Evolutionary conservation across 2,113 vertebrate species (phyloP), one percentile per base, ranked within the genome.

Genomic region (Gadus macrocephalus): DNA sequence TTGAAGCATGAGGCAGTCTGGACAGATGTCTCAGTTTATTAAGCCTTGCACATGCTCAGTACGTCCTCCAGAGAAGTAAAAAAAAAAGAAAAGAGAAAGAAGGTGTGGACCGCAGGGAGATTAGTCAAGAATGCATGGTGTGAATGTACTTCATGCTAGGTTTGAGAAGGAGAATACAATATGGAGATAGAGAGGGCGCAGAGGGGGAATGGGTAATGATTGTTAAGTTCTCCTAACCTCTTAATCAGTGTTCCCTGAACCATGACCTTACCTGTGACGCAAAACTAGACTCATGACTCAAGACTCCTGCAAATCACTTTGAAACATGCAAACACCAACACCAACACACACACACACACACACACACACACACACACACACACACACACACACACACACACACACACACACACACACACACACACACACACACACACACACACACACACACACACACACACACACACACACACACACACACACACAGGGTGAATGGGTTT

Each of bases 1-100:
- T 62, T 67, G 53, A 59, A 35, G 68, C 38, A 27, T 58, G 19
- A 35, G 42, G 56, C 42, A 28, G 62, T 53, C 53, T n/a, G 49
- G 53, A 70, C 55, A 38, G 55, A 27, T 65, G 27, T 9, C 28
- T 15, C 31, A 70, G 38, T 74, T 74, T 70, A 62, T 76, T 5
- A 27, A 69, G 67, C 62, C 4, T 53, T 6, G 20, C 66, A 38
- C 53, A 49, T 49, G 38, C 22, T 25, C 35, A 27, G 59, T 15
- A 5, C 15, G 4, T 16, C 55, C 55, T n/a, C 55, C 4, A 35
- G 25, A 25, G 16, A 27, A 53, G 38, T 49, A 1, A 5, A 66
- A 15, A 71, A 22, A 73, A 66, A 73, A 71, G n/a, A 60, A 22
- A 64, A 78, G 69, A 63, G 69, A 58, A 62, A 59, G 42, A 72